phyloP scores from a whole-genome alignment of 2,113 vertebrate species.

The Phyllopteryx taeniolatus region DNA sequence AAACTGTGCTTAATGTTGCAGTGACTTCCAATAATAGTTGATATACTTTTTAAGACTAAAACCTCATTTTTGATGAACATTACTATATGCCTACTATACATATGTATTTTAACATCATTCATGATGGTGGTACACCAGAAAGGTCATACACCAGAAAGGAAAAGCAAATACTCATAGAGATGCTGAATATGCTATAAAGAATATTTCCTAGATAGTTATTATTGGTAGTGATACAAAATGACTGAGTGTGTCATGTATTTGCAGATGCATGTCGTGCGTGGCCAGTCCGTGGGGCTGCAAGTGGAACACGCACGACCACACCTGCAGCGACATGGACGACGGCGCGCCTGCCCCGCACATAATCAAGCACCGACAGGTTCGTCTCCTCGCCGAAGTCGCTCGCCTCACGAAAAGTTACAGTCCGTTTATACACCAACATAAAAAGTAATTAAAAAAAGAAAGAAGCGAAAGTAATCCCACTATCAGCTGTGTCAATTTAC shows the following conservation, averaged over 20 bases:
- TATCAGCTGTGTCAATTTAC: constrained; percentile 61
- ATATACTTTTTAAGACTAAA: too few relatives aligned
- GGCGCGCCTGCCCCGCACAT: constrained; percentile 53
- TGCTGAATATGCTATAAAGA: neutral
- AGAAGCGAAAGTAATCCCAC: constrained; percentile 31
- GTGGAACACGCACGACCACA: constrained; percentile 81
- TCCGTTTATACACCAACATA: constrained; percentile 16
- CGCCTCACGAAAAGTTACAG: neutral
- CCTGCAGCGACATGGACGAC: constrained; percentile 79
- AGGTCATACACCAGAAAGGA: too few relatives aligned
- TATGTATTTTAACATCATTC: too few relatives aligned
- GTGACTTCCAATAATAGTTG: too few relatives aligned
- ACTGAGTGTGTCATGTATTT: constrained; percentile 4
- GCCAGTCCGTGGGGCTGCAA: constrained; percentile 88
- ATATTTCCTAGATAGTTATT: neutral
- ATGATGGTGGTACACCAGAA: too few relatives aligned
- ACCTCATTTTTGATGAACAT: too few relatives aligned
- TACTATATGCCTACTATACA: too few relatives aligned
- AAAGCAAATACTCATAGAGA: too few relatives aligned
- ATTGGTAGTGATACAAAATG: neutral
- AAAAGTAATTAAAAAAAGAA: constrained; percentile 35
- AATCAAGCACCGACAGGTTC: constrained; percentile 83
- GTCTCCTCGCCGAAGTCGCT: constrained; percentile 8
- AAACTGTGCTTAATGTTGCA: too few relatives aligned
- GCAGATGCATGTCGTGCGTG: constrained; percentile 87